Evolutionary conservation across 2,888 invertebrate genomes (phyloP).

Genomic region (Neria commutata): DNA sequence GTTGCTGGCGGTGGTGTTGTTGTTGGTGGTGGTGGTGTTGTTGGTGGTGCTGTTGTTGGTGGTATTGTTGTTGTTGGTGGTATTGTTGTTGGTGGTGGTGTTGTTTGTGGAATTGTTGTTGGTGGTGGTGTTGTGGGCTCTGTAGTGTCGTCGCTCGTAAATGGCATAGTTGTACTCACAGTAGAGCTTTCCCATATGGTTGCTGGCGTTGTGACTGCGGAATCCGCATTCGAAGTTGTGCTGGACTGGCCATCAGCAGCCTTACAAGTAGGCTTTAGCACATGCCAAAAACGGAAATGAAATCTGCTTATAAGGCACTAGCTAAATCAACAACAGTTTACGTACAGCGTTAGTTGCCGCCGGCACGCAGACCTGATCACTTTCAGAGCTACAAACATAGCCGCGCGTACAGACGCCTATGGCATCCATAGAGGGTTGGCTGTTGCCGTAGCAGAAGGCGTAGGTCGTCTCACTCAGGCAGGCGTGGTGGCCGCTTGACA

Average conservation of each 20-base stretch:
- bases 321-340: no score
- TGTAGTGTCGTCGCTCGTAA: not conserved
- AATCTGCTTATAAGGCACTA: no score
- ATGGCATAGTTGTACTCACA: constrained; percentile 2
- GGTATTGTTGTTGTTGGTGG: not conserved
- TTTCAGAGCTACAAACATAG: constrained; percentile 33
- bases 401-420: constrained; percentile 29
- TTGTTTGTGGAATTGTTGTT: constrained; percentile 2
- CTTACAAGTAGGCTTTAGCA: no score
- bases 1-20: constrained; percentile 11
- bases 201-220: not conserved
- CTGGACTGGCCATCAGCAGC: constrained; percentile 11
- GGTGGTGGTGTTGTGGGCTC: not conserved
- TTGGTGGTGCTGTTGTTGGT: constrained; percentile 6
- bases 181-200: not conserved
- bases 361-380: constrained; percentile 29
- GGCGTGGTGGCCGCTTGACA: constrained; percentile 25
- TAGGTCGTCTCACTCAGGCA: constrained; percentile 35
- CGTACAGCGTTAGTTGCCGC: no score
- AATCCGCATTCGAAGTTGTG: not conserved
- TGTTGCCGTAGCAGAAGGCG: constrained; percentile 34
- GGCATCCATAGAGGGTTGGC: constrained; percentile 15
- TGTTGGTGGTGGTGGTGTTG: not conserved
- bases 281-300: no score
- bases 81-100: not conserved